phyloP scores from a whole-genome alignment of 2,888 invertebrate species.

The Orthosia gothica region DNA sequence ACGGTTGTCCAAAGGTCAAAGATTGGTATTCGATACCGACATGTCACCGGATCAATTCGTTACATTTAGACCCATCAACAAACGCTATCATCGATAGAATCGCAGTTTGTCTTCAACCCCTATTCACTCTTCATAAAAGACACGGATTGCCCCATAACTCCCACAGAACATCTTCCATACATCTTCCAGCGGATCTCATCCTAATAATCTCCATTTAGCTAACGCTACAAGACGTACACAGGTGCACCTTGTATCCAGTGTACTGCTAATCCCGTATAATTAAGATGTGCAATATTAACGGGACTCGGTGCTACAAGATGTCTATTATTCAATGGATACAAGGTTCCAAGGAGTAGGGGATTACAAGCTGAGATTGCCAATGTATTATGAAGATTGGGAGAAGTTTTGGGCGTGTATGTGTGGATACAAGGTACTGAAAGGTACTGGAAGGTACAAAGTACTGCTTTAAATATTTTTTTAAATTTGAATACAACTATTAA shows the following conservation, averaged over 20 bases:
- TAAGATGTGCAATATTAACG: slow-evolving; percentile 69
- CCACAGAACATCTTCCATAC: slow-evolving; percentile 2
- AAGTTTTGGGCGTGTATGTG: slow-evolving; percentile 47
- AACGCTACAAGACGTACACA: slow-evolving; percentile 62
- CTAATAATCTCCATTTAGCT: slow-evolving; percentile 59
- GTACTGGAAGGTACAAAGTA: too few relatives aligned
- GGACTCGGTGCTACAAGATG: slow-evolving; percentile 64
- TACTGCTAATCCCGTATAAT: slow-evolving; percentile 67
- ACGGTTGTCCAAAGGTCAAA: too few relatives aligned
- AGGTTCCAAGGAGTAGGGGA: slow-evolving; percentile 58
- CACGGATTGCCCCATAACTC: not conserved
- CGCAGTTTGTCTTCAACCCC: too few relatives aligned
- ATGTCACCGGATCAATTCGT: too few relatives aligned
- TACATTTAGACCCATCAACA: too few relatives aligned
- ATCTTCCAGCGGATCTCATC: slow-evolving; percentile 28
- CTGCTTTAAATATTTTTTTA: not conserved
- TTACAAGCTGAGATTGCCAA: slow-evolving; percentile 72
- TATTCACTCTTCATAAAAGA: not conserved
- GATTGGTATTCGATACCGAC: too few relatives aligned
- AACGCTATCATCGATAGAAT: too few relatives aligned
- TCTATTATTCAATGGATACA: slow-evolving; percentile 78
- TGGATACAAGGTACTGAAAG: not conserved
- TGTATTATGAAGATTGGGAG: slow-evolving; percentile 64
- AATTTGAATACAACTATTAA: not conserved
- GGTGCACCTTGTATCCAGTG: slow-evolving; percentile 53